phyloP scores from a whole-genome alignment of 2,797 vertebrate genomes.

The Alosa sapidissima region DNA sequence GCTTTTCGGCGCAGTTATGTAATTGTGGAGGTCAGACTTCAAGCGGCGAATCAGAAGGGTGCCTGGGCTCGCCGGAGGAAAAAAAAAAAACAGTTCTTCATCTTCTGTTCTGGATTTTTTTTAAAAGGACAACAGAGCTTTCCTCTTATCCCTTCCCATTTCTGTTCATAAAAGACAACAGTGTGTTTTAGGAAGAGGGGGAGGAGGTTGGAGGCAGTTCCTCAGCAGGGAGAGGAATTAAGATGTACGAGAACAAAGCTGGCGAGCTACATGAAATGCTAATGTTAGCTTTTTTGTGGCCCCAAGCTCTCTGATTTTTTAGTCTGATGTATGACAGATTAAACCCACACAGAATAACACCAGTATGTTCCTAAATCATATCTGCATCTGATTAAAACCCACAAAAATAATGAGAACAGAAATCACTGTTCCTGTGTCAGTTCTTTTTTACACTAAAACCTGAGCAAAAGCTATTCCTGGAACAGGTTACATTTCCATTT shows the following conservation, averaged over 20 bases:
- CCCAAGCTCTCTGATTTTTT: constrained; percentile 1
- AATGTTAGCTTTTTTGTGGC: neutral
- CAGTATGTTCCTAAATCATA: neutral
- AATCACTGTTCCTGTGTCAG: constrained; percentile 1
- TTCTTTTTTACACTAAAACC: neutral
- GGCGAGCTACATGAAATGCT: neutral
- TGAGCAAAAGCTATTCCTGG: constrained; percentile 13
- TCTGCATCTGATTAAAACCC: neutral
- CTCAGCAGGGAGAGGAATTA: neutral
- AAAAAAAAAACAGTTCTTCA: neutral
- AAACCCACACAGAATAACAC: constrained; percentile 4
- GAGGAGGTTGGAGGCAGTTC: constrained; percentile 3
- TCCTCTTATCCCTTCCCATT: neutral
- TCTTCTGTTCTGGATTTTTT: neutral
- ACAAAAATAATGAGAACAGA: neutral
- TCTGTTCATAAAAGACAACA: neutral
- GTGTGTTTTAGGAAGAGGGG: neutral
- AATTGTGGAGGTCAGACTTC: constrained; percentile 10
- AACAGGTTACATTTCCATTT: constrained; percentile 3
- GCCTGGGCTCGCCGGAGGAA: neutral
- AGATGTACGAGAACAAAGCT: neutral
- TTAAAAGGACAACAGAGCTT: neutral
- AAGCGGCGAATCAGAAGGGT: constrained; percentile 7
- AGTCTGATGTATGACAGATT: neutral
- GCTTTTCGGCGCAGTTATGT: constrained; percentile 23